These are phyloP conservation scores for Bagarius yarrelli DNA, from an alignment of 2,113 vertebrate species.

Conservation along the genomic window DNA sequence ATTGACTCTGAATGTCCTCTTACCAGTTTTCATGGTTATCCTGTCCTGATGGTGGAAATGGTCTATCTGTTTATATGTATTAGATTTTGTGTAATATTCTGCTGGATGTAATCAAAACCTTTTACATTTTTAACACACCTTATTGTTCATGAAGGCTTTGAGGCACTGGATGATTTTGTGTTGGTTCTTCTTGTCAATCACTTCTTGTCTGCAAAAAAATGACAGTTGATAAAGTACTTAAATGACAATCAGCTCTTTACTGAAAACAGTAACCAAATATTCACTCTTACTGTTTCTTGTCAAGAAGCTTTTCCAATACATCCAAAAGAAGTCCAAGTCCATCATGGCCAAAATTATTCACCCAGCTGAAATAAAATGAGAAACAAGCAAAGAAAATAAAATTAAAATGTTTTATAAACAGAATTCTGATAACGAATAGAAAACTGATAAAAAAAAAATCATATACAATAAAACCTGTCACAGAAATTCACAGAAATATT, in stretches of 20 bases:
- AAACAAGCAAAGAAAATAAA: constrained; percentile 44
- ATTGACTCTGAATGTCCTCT: neutral
- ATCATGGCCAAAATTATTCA: constrained; percentile 98
- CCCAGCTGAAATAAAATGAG: constrained; percentile 79
- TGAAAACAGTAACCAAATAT: neutral
- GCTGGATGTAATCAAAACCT: neutral
- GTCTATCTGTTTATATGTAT: neutral
- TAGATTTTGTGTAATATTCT: neutral
- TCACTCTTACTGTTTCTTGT: constrained; percentile 92
- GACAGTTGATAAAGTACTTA: neutral
- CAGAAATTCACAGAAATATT: no score
- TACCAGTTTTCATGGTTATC: neutral
- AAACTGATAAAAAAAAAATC: no score
- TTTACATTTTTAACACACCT: constrained; percentile 74
- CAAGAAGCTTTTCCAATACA: constrained; percentile 87
- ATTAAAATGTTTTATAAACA: neutral
- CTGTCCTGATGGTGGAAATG: neutral
- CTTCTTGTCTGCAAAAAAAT: constrained; percentile 80
- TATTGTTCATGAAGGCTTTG: constrained; percentile 99
- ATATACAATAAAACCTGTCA: no score
- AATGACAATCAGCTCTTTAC: neutral
- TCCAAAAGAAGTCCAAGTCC: constrained; percentile 93
- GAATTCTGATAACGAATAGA: no score
- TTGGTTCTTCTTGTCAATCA: constrained; percentile 94
- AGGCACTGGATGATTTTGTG: constrained; percentile 98